These are phyloP conservation scores for Neogale vison DNA, from an alignment of 2,113 vertebrate species.

Conservation along the genomic window DNA sequence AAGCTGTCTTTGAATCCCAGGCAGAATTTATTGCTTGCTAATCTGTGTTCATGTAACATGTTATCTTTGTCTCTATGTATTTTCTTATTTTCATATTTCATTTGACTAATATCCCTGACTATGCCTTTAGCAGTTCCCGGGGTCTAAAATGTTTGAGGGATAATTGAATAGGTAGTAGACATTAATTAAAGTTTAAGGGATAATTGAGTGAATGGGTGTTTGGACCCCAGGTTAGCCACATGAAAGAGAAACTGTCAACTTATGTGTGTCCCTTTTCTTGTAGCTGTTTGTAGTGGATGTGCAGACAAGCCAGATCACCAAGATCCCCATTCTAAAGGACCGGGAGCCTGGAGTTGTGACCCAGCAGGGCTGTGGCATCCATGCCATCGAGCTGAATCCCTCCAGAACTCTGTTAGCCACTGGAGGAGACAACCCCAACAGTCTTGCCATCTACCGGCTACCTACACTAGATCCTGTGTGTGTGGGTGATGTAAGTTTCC, in stretches of 20 bases:
- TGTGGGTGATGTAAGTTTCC: conserved; percentile 97
- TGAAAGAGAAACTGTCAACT: neutral
- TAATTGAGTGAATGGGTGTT: conserved; percentile 2
- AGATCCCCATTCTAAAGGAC: conserved; percentile 98
- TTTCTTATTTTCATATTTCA: conserved; percentile 44
- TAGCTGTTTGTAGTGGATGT: conserved; percentile 98
- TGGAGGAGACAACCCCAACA: conserved; percentile 99
- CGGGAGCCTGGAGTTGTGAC: conserved; percentile 88
- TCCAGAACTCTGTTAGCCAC: conserved; percentile 95
- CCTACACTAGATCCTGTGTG: conserved; percentile 98
- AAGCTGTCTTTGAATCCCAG: conserved; percentile 16
- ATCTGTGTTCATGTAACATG: neutral
- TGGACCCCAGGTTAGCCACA: neutral
- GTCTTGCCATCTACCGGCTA: conserved; percentile 96
- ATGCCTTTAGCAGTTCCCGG: conserved; percentile 15
- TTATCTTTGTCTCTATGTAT: neutral
- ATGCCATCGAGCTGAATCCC: conserved; percentile 97
- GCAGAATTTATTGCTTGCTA: conserved; percentile 44
- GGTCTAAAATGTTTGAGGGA: neutral
- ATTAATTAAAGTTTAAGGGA: neutral
- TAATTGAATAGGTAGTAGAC: conserved; percentile 21
- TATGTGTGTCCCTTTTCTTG: conserved; percentile 8
- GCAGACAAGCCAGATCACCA: conserved; percentile 95
- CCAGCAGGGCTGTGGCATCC: conserved; percentile 97
- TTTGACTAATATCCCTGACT: neutral